Percentiles rank a stretch among this genome's conserved stretches.
These are phyloP conservation scores for Emydocephalus ijimae DNA, from an alignment of 2,113 vertebrate species.

Conservation along the genomic window DNA sequence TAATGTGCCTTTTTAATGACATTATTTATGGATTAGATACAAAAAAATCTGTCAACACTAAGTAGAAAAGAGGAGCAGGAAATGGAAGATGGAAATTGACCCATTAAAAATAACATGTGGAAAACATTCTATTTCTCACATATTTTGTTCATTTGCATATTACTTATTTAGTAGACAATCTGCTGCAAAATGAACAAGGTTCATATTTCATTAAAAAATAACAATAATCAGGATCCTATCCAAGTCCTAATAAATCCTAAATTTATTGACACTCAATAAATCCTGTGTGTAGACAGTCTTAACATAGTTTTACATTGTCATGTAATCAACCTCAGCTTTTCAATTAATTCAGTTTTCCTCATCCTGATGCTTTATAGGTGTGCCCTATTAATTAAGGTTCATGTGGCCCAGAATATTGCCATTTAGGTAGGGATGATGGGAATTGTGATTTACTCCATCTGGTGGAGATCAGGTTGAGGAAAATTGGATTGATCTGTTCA, in stretches of 20 bases:
- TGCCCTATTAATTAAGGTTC: background rate
- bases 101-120: background rate
- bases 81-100: background rate
- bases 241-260: background rate
- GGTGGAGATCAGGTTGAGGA: background rate
- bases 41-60: conserved; percentile 6
- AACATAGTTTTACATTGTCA: background rate
- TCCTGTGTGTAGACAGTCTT: background rate
- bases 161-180: background rate
- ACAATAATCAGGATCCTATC: background rate
- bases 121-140: background rate
- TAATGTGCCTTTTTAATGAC: background rate
- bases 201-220: background rate
- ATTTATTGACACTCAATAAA: background rate
- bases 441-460: background rate
- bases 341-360: background rate
- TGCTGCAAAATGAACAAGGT: background rate
- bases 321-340: background rate
- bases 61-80: background rate
- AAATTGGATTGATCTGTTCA: background rate
- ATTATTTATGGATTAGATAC: conserved; percentile 34
- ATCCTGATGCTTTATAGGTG: background rate
- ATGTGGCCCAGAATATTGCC: background rate
- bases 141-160: background rate
- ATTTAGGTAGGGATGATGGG: background rate